A percentile compares a stretch with the other conserved stretches of the same genome.
These are phyloP conservation scores for Clistopyga incitator DNA, from an alignment of 2,888 invertebrate species.

Conservation along the genomic window DNA sequence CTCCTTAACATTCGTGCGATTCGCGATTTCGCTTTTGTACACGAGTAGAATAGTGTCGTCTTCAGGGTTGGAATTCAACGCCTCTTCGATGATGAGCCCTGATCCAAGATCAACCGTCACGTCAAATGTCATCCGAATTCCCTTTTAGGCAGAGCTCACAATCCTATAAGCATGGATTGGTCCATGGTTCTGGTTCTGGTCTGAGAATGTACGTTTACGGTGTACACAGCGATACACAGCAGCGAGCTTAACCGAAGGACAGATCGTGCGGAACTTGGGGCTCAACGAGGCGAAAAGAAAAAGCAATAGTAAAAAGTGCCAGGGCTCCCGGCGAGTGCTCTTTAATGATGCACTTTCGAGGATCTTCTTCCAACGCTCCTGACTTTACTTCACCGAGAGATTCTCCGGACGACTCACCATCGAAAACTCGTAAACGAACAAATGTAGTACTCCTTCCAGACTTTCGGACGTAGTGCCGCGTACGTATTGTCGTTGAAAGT, in stretches of 20 bases:
- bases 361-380: slow-evolving; percentile 18
- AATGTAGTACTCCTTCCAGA: slow-evolving; percentile 27
- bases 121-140: background rate
- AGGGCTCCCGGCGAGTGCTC: slow-evolving; percentile 62
- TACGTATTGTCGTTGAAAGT: background rate
- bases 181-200: slow-evolving; percentile 10
- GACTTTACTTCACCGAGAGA: slow-evolving; percentile 10
- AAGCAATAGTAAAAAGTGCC: slow-evolving; percentile 66
- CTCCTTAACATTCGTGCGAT: too few relatives aligned
- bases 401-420: slow-evolving; percentile 1
- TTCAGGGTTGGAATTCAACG: slow-evolving; percentile 23
- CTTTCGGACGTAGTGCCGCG: background rate
- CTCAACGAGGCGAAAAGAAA: slow-evolving; percentile 64
- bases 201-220: slow-evolving; percentile 17
- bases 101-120: slow-evolving; percentile 39
- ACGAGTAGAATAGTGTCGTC: background rate
- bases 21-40: too few relatives aligned
- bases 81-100: slow-evolving; percentile 62
- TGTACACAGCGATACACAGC: slow-evolving; percentile 15
- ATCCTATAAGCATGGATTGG: slow-evolving; percentile 15
- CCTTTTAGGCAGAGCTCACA: slow-evolving; percentile 19
- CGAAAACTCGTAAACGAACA: slow-evolving; percentile 13
- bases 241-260: slow-evolving; percentile 34
- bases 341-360: slow-evolving; percentile 65
- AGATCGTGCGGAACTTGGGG: slow-evolving; percentile 43